These are phyloP conservation scores for Papilio polyxenes DNA, from an alignment of 1,140 invertebrate species.

Conservation along the genomic window DNA sequence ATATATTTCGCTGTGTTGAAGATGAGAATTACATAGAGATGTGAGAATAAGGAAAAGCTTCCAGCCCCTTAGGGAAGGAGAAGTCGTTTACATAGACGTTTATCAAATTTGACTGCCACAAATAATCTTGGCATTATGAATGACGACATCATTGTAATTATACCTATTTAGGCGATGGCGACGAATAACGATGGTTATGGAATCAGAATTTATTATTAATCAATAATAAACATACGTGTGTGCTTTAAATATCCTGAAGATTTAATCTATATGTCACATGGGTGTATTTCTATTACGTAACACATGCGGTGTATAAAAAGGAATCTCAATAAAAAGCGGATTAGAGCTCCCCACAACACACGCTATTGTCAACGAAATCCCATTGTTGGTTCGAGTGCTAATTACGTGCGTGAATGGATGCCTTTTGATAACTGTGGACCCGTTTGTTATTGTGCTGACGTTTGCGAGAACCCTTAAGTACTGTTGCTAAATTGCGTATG, in stretches of 20 bases:
- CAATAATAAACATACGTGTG: neutral
- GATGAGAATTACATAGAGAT: too few relatives aligned
- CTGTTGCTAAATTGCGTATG: neutral
- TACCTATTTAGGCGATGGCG: too few relatives aligned
- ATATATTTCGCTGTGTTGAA: too few relatives aligned
- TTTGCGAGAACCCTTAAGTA: neutral
- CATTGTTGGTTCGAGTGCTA: slow-evolving; percentile 69
- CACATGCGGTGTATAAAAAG: slow-evolving; percentile 38
- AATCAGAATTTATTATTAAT: neutral
- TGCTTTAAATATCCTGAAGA: neutral
- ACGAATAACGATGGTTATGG: neutral
- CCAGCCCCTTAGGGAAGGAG: too few relatives aligned
- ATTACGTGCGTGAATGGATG: slow-evolving; percentile 69
- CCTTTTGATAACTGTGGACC: slow-evolving; percentile 54
- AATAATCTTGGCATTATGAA: too few relatives aligned
- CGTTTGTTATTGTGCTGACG: slow-evolving; percentile 36
- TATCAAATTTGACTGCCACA: too few relatives aligned
- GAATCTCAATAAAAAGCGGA: slow-evolving; percentile 58
- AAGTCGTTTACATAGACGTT: too few relatives aligned
- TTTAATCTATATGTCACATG: neutral
- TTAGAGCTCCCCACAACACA: slow-evolving; percentile 60
- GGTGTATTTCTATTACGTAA: neutral
- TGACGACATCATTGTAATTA: too few relatives aligned
- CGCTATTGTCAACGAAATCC: slow-evolving; percentile 64
- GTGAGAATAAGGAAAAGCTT: neutral